Base-by-base conservation (phyloP, 2,797 vertebrate species). In the Anabas testudineus region DNA sequence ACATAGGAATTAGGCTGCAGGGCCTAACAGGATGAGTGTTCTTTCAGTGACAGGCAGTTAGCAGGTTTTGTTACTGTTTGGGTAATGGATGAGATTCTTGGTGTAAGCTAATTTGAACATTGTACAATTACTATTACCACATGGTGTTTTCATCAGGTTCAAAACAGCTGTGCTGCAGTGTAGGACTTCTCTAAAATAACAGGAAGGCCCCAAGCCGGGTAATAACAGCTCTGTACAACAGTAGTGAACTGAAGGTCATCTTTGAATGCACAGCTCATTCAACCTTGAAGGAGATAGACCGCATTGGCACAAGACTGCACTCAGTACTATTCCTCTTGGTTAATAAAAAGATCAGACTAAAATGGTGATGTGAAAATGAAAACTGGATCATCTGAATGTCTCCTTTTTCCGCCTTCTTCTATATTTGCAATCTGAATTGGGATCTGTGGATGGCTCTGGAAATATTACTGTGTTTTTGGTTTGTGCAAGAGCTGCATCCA, bases 191-290 rank as follows among this genome's bases (percentile, higher is more conserved):
- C 22, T 67, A 32, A 79, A 79, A 60, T 67, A 83, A 81, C 82
- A 79, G 80, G 76, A 86, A 87, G 55, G 36, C 62, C 69, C 57
- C 71, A 45, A 81, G 45, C 58, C 57, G 59, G 71, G 65, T 80
- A 76, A 77, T 78, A 66, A 78, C 74, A 76, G 74, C 70, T 74
- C 47, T 37, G 32, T 48, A n/a, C 46, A 22, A 42, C 61, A 51
- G 55, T 39, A 76, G 39, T 5, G 19, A 74, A 77, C 74, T 53
- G 64, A 82, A 62, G 74, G 65, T 67, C 64, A 42, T 75, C 71
- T 66, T 30, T 63, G 47, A 55, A 46, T 24, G 28, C 51, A 24
- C 64, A 37, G 52, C 65, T 55, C 72, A 52, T 24, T 85, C 76
- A 78, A 45, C 77, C 84, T 80, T 82, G 67, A 82, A 84, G 66